These are phyloP conservation scores for Poecile montanus DNA, from an alignment of 2,797 vertebrate genomes.

Conservation along the genomic window DNA sequence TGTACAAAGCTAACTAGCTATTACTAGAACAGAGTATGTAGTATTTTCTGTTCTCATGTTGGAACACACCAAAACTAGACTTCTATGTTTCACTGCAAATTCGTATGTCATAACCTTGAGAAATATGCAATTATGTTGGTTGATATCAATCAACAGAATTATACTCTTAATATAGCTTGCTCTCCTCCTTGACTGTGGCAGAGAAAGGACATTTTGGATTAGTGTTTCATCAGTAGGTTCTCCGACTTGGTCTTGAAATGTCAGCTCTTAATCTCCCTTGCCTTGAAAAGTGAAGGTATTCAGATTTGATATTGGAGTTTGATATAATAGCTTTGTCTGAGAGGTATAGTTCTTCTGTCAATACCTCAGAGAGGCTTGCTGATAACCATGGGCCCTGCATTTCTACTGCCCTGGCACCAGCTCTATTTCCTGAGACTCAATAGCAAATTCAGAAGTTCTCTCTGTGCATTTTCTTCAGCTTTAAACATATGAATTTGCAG, in stretches of 20 bases:
- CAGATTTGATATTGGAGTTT: slow-evolving; percentile 24
- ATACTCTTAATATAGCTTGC: neutral
- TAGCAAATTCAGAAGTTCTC: neutral
- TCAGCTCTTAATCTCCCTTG: slow-evolving; percentile 45
- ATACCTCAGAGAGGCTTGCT: neutral
- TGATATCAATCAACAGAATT: slow-evolving; percentile 33
- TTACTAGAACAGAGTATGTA: neutral
- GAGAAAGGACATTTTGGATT: slow-evolving; percentile 23
- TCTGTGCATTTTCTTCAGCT: neutral
- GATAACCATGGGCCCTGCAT: neutral
- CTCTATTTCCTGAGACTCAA: neutral
- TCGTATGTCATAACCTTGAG: slow-evolving; percentile 29
- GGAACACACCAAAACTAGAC: neutral
- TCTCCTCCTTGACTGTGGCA: neutral
- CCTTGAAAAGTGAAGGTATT: slow-evolving; percentile 50
- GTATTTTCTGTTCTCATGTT: neutral
- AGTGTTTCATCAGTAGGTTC: slow-evolving; percentile 51
- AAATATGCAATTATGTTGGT: neutral
- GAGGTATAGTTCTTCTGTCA: slow-evolving; percentile 1
- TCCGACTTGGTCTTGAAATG: slow-evolving; percentile 54
- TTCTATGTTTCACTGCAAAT: neutral
- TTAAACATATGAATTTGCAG: neutral
- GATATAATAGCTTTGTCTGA: slow-evolving; percentile 16
- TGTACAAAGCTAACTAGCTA: neutral
- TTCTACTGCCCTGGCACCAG: neutral